phyloP scores from a whole-genome alignment of 2,888 invertebrate species.

The Tenthredo amoena region DNA sequence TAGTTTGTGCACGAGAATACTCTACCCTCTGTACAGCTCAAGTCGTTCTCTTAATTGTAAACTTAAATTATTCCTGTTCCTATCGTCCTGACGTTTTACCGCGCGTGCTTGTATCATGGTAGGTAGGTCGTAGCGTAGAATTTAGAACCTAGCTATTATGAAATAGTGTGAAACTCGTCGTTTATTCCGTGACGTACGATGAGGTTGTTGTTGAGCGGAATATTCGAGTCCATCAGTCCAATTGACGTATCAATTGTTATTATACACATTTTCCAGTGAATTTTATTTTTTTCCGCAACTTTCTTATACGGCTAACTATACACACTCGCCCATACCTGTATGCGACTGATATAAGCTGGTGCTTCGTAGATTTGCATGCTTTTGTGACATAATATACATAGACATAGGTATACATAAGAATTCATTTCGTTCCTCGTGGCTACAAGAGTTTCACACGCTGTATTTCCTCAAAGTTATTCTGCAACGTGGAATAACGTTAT shows the following conservation, averaged over 20 bases:
- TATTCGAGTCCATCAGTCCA: background rate
- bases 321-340: background rate
- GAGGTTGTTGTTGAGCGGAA: background rate
- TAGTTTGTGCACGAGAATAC: background rate
- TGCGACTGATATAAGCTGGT: background rate
- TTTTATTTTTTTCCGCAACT: background rate
- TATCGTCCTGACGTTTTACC: background rate
- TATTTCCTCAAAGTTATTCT: conserved; percentile 17
- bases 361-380: conserved; percentile 29
- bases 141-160: conserved; percentile 11
- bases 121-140: conserved; percentile 20
- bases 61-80: background rate
- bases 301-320: background rate
- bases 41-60: background rate
- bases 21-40: background rate
- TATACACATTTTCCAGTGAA: background rate
- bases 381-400: conserved; percentile 25
- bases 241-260: background rate
- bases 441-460: conserved; percentile 26
- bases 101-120: conserved; percentile 15
- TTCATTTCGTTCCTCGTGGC: background rate
- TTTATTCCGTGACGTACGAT: conserved; percentile 22
- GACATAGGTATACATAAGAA: background rate
- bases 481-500: conserved; percentile 18
- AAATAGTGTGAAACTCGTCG: conserved; percentile 9